A percentile compares a stretch with the other conserved stretches of the same genome.
These are phyloP conservation scores for Stomatorhinus walkeri DNA, from an alignment of 2,797 vertebrate genomes.

Conservation along the genomic window DNA sequence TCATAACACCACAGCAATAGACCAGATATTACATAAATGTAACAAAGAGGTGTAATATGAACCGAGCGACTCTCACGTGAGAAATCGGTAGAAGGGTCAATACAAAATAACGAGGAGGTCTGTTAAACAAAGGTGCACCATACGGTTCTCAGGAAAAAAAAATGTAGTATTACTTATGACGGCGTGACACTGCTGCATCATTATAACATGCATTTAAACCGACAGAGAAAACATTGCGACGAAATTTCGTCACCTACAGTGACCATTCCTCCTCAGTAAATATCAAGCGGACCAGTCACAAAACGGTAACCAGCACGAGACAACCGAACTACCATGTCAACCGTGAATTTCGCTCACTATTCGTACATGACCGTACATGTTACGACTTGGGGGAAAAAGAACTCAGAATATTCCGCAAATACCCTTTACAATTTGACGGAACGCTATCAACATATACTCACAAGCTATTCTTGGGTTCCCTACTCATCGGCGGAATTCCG, in stretches of 20 bases:
- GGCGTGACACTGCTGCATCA: neutral
- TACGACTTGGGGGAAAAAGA: neutral
- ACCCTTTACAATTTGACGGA: neutral
- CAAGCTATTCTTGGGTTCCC: slow-evolving; percentile 34
- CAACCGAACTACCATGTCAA: neutral
- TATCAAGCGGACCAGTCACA: neutral
- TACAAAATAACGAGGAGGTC: neutral
- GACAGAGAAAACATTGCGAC: neutral
- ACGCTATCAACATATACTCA: slow-evolving; percentile 39
- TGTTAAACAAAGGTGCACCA: neutral
- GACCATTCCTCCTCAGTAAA: neutral
- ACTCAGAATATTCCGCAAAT: neutral
- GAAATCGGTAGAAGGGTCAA: neutral
- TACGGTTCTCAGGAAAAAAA: neutral
- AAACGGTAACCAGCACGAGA: neutral
- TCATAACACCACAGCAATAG: neutral
- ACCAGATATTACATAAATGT: neutral
- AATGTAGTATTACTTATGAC: neutral
- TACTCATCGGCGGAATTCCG: slow-evolving; percentile 39
- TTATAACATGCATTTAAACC: neutral
- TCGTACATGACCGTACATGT: neutral
- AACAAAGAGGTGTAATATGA: neutral
- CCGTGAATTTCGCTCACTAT: neutral
- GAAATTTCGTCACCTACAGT: neutral
- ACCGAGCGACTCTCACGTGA: neutral